These are phyloP conservation scores for Carlito syrichta DNA, from an alignment of 2,113 vertebrate species.

Conservation along the genomic window DNA sequence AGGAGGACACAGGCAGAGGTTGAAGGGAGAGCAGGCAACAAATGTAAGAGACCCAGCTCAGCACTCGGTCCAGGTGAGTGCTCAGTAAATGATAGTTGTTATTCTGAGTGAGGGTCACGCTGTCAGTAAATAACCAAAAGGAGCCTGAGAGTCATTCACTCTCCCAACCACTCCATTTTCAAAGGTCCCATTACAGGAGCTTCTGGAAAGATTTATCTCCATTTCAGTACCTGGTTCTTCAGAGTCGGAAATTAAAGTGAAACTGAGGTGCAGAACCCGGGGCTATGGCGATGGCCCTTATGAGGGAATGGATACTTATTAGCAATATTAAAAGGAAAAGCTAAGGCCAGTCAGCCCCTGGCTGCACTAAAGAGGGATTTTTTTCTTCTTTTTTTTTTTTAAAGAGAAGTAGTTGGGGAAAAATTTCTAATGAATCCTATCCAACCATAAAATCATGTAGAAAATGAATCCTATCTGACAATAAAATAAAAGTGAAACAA, in stretches of 20 bases:
- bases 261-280: slow-evolving; percentile 49
- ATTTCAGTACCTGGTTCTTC: slow-evolving; percentile 63
- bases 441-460: slow-evolving; percentile 86
- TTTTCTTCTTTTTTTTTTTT: slow-evolving; percentile 45
- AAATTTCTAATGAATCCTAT: slow-evolving; percentile 84
- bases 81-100: background rate
- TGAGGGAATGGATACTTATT: slow-evolving; percentile 47
- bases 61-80: background rate
- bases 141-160: background rate
- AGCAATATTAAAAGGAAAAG: slow-evolving; percentile 66
- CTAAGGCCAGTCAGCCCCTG: slow-evolving; percentile 48
- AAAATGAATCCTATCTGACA: slow-evolving; percentile 85
- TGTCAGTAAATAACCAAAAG: background rate
- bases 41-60: background rate
- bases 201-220: slow-evolving; percentile 50
- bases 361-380: slow-evolving; percentile 50
- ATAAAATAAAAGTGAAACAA: slow-evolving; percentile 87
- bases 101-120: background rate
- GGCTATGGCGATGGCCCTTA: background rate
- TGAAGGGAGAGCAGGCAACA: background rate
- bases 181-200: background rate
- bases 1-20: background rate
- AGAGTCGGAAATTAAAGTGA: slow-evolving; percentile 71
- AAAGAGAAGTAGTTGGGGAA: slow-evolving; percentile 72
- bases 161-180: background rate